A percentile compares a stretch with the other conserved stretches of the same genome.
phyloP scores from a whole-genome alignment of 2,888 invertebrate species.

The Yponomeuta malinellus region DNA sequence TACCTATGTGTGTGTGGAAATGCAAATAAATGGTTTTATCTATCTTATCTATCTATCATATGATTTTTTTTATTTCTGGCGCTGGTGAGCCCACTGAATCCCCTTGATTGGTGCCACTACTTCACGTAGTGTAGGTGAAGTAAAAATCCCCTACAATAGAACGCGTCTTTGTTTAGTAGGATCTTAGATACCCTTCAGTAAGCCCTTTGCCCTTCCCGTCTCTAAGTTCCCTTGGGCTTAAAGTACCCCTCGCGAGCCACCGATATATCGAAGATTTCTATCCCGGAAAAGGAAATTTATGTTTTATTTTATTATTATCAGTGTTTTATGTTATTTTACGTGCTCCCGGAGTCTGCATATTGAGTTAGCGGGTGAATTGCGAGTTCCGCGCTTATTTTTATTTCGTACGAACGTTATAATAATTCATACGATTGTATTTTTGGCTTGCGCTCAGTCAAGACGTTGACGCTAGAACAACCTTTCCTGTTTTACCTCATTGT shows the following conservation, averaged over 20 bases:
- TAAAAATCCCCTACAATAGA: too few species aligned
- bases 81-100: too few species aligned
- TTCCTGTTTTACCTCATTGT: too few species aligned
- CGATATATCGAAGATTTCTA: slow-evolving; percentile 47
- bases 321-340: slow-evolving; percentile 11
- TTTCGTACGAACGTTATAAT: neutral
- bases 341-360: neutral
- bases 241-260: slow-evolving; percentile 13
- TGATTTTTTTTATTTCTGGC: too few species aligned
- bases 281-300: slow-evolving; percentile 9
- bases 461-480: neutral
- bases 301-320: slow-evolving; percentile 56
- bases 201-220: slow-evolving; percentile 1
- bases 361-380: slow-evolving; percentile 45
- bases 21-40: too few species aligned
- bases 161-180: too few species aligned
- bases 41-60: too few species aligned
- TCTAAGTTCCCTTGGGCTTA: slow-evolving; percentile 24
- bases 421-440: neutral
- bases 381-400: neutral
- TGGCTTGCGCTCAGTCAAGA: neutral
- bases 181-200: neutral
- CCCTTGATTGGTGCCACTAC: too few species aligned
- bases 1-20: too few species aligned
- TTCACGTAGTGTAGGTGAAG: too few species aligned